These are phyloP conservation scores for Nebria brevicollis DNA, from an alignment of 2,888 invertebrate species.

Conservation along the genomic window DNA sequence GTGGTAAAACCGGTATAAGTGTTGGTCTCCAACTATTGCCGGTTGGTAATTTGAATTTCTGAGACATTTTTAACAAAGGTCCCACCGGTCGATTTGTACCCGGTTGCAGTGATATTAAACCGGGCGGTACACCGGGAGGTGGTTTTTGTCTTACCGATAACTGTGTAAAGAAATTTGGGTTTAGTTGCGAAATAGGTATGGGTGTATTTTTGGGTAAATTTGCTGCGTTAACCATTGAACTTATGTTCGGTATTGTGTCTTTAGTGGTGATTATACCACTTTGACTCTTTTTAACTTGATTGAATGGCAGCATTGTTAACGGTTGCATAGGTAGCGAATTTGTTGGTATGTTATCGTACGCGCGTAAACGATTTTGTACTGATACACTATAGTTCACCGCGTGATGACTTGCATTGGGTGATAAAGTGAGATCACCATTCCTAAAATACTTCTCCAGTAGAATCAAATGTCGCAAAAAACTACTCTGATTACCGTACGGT, in stretches of 20 bases:
- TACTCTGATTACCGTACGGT: conserved; percentile 88
- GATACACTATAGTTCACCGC: conserved; percentile 83
- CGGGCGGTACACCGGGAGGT: conserved; percentile 55
- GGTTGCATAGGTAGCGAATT: conserved; percentile 57
- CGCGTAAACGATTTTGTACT: conserved; percentile 79
- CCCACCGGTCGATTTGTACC: conserved; percentile 56
- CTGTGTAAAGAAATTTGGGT: conserved; percentile 47
- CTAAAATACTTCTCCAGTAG: conserved; percentile 85
- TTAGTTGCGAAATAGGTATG: conserved; percentile 59
- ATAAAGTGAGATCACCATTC: conserved; percentile 79
- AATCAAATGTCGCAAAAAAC: conserved; percentile 83
- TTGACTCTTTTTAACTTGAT: conserved; percentile 56
- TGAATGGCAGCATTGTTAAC: conserved; percentile 58
- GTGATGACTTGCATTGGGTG: conserved; percentile 77
- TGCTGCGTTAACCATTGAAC: conserved; percentile 54
- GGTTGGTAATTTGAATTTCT: conserved; percentile 64
- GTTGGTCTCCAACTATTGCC: conserved; percentile 79
- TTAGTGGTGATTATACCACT: conserved; percentile 54
- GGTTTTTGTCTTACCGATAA: conserved; percentile 49
- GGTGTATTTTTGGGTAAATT: conserved; percentile 60
- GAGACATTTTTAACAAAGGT: conserved; percentile 57
- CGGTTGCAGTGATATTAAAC: conserved; percentile 60
- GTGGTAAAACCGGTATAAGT: conserved; percentile 71
- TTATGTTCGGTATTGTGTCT: conserved; percentile 40
- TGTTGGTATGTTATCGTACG: conserved; percentile 74